phyloP scores from a whole-genome alignment of 1,140 invertebrate species.

The Hyposmocoma kahamanoa region DNA sequence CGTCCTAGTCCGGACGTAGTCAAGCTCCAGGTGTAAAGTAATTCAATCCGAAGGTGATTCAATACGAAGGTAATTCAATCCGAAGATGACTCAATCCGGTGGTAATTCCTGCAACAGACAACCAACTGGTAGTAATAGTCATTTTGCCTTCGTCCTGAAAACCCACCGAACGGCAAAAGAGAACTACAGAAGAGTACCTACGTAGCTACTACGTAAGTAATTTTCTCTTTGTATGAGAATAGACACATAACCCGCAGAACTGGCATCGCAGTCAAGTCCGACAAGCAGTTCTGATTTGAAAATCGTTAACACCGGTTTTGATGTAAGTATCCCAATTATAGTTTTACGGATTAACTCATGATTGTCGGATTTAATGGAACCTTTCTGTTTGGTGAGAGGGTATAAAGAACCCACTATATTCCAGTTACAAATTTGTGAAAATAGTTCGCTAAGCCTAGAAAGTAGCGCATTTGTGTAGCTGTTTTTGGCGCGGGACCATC shows the following conservation, averaged over 20 bases:
- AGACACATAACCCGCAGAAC: neutral
- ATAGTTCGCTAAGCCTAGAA: neutral
- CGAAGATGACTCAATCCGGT: too few species aligned
- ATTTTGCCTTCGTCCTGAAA: too few species aligned
- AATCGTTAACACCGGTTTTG: neutral
- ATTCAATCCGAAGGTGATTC: too few species aligned
- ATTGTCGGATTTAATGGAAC: neutral
- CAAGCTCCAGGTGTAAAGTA: too few species aligned
- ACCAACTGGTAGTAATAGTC: too few species aligned
- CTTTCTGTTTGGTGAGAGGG: neutral
- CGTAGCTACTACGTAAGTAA: neutral
- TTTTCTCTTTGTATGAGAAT: neutral
- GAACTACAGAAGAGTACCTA: neutral
- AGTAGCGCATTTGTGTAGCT: neutral
- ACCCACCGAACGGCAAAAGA: too few species aligned
- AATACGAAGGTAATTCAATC: too few species aligned
- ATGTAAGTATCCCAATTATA: neutral
- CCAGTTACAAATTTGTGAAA: neutral
- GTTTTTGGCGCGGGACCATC: neutral
- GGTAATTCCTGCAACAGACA: too few species aligned
- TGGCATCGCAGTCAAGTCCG: neutral
- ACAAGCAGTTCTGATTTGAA: neutral
- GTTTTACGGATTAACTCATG: neutral
- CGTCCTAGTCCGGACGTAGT: too few species aligned
- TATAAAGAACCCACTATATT: neutral